These are phyloP conservation scores for Drosophila elegans DNA, from an alignment of 1,140 invertebrate genomes.

Conservation along the genomic window DNA sequence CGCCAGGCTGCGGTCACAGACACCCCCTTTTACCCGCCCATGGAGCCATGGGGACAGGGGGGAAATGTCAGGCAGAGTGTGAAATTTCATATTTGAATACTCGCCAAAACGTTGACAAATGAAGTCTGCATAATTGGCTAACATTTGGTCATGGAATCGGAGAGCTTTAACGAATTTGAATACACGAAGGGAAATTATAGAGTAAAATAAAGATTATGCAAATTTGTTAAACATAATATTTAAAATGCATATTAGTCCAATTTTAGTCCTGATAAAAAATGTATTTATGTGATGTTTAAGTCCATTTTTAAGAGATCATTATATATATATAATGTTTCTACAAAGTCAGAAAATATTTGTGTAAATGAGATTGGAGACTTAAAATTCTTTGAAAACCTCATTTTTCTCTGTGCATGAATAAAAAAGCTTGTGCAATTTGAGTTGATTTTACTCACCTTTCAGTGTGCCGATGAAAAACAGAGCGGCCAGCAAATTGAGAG, in stretches of 20 bases:
- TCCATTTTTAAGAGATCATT: too few species aligned
- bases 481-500: conserved; percentile 46
- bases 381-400: neutral
- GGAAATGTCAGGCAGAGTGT: conserved; percentile 76
- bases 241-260: too few species aligned
- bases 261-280: too few species aligned
- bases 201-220: neutral
- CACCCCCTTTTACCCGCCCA: conserved; percentile 3
- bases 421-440: conserved; percentile 3
- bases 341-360: too few species aligned
- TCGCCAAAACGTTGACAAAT: conserved; percentile 64
- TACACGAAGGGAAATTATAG: neutral
- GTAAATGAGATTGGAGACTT: too few species aligned
- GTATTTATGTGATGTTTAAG: too few species aligned
- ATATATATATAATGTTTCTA: too few species aligned
- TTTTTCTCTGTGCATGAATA: neutral
- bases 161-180: conserved; percentile 15
- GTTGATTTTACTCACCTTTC: conserved; percentile 65
- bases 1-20: conserved; percentile 62
- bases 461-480: conserved; percentile 54
- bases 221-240: too few species aligned
- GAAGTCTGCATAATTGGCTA: conserved; percentile 73
- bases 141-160: conserved; percentile 34
- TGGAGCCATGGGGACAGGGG: conserved; percentile 34
- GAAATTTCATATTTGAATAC: conserved; percentile 79